These are phyloP conservation scores for Nibea albiflora DNA, from an alignment of 2,113 vertebrate species.

Conservation along the genomic window DNA sequence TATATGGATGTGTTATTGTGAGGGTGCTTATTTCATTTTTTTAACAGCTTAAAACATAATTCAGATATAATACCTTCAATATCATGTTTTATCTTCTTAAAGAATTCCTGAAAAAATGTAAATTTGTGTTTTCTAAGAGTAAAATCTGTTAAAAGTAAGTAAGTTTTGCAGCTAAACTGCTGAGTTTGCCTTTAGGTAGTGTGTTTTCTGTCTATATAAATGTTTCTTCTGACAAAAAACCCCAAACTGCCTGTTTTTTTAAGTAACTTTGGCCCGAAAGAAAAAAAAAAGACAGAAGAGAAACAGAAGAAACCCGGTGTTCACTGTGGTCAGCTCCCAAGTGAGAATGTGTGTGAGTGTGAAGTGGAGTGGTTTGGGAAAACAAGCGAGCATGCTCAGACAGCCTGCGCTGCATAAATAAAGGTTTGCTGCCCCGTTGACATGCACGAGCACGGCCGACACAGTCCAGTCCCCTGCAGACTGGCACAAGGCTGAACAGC, in stretches of 20 bases:
- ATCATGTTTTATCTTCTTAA: not conserved
- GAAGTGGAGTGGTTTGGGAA: constrained; percentile 18
- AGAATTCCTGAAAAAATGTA: not conserved
- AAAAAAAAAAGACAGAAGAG: not conserved
- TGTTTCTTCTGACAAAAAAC: not conserved
- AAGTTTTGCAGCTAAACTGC: not conserved
- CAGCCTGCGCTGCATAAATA: constrained; percentile 38
- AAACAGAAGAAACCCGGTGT: not conserved
- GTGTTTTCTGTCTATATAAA: not conserved
- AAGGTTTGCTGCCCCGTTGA: constrained; percentile 30
- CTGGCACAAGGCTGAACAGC: not conserved
- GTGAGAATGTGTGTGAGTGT: constrained; percentile 27
- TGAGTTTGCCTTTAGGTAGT: not conserved
- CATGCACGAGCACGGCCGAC: constrained; percentile 8
- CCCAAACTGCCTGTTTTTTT: not conserved
- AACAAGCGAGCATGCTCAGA: constrained; percentile 10
- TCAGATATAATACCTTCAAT: not conserved
- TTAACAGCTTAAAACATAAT: not conserved
- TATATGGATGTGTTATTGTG: not conserved
- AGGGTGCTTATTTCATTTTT: not conserved
- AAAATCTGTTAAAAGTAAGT: not conserved
- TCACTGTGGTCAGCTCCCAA: constrained; percentile 24
- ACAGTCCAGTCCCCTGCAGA: not conserved
- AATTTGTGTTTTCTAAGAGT: not conserved
- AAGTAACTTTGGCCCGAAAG: not conserved